Evolutionary conservation across 2,113 vertebrate genomes (phyloP).

Genomic region (Aegypius monachus): DNA sequence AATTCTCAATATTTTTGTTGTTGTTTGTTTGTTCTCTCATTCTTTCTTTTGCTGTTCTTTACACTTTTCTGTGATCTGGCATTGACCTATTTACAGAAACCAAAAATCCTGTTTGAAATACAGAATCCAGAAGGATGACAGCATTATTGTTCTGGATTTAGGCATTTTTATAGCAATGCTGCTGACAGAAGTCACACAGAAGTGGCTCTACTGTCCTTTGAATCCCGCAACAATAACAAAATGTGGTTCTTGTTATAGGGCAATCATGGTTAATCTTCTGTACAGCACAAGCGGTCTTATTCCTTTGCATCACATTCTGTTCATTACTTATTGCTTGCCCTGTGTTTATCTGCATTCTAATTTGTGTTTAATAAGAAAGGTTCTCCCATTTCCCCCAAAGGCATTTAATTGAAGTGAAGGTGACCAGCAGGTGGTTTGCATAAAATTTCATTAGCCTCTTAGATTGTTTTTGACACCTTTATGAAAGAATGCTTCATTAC

Average conservation of each 20-base stretch:
- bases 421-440: slow-evolving; percentile 60
- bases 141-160: not conserved
- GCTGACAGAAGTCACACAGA: not conserved
- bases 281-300: not conserved
- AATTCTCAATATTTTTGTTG: not conserved
- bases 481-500: slow-evolving; percentile 47
- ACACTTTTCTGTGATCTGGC: not conserved
- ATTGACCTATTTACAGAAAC: not conserved
- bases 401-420: slow-evolving; percentile 50
- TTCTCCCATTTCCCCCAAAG: slow-evolving; percentile 1
- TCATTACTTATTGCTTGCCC: not conserved
- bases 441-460: slow-evolving; percentile 58
- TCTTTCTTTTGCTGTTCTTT: not conserved
- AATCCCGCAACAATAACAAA: not conserved
- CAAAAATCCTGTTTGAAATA: not conserved
- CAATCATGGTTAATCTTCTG: not conserved
- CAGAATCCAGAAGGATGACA: not conserved
- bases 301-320: not conserved
- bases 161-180: not conserved
- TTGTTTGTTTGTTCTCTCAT: not conserved
- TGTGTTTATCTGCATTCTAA: slow-evolving; percentile 29
- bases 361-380: slow-evolving; percentile 20
- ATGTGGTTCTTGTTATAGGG: not conserved
- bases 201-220: not conserved
- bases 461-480: slow-evolving; percentile 51